Evolutionary conservation across 2,888 invertebrate species (phyloP), one percentile per base, ranked within the genome.

Genomic region (Trissonchulus sp.): DNA sequence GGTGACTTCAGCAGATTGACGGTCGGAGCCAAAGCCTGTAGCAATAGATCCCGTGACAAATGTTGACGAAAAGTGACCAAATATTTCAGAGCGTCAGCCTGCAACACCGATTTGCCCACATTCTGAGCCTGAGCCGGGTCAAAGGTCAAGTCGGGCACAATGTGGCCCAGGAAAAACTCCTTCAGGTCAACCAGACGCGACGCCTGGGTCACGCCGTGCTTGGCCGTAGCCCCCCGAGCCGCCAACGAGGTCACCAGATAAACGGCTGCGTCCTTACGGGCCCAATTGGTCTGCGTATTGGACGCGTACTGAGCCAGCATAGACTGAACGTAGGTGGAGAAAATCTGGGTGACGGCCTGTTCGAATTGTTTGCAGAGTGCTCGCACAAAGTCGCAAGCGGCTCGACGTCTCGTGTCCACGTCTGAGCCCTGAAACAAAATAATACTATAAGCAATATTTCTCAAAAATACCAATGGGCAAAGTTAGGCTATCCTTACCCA

Each of bases 331-430:
- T 77, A 77, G 1, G 63, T 34, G 48, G 68, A 28, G 35, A 76
- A 76, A 23, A 76, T 74, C 3, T 23, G 28, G 30, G 65, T 75
- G 34, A 74, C 73, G 33, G 82, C 85, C 92, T 92, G 88, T 91
- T 95, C 95, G 85, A 93, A 95, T 83, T 92, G 91, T 80, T 90
- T 89, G 33, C 93, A 92, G 1, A 99, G 88, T 0, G 94, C 92
- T 84, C 92, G 92, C 33, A 99, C 97, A 74, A 99, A 89, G 88
- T 99, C 98, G 87, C 97, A 96, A 68, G 98, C 97, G 34, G 99
- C 93, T 78, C 98, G 89, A 34, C 99, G 89, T 73, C 99, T 88
- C 0, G 99, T 99, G 85, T 97, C 97, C 77, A 96, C 92, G 86
- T 99, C 99, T 8, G 83, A 78, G 73, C 73, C 73, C 68, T 31